Evolutionary conservation across 2,113 vertebrate species (phyloP), one percentile per base, ranked within the genome.

Genomic region (Cromileptes altivelis): DNA sequence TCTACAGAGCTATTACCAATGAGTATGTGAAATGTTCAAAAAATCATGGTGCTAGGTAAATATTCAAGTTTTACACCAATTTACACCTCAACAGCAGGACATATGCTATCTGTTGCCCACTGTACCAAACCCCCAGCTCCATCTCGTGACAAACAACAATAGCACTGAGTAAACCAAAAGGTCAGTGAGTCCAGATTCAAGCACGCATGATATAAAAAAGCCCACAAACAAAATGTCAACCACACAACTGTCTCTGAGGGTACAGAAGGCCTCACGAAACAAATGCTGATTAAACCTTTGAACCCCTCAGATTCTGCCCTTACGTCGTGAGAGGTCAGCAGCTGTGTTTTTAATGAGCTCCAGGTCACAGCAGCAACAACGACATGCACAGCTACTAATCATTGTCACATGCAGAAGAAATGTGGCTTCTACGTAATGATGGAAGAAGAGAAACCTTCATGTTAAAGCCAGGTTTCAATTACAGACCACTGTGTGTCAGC

Each of bases 321-420:
- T 49, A 30, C 3, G 1, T 6, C 5, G 19, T 21, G 70, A 81
- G 82, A 79, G 47, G 67, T 73, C 74, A 37, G 40, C 91, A 87
- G 84, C 85, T 85, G 85, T 82, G 76, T 64, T 69, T 77, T 47
- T 42, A 21, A 71, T 58, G 58, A 85, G 67, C 18, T 56, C 45
- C 70, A 70, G 57, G 52, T 40, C 8, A 2, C 25, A 56, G 63
- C 49, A 21, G 60, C 75, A 75, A 40, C 45, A 47, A 40, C 45
- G 40, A 60, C 78, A 64, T 10, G 52, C 63, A 37, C 42, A 57
- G 77, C 33, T 56, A 63, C 69, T 75, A 58, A 80, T 88, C 80
- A 87, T 61, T 42, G 75, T 56, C 75, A 30, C 52, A 49, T n/a
- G 67, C 18, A 10, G 68, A 50, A 72, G 63, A 73, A 61, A 71